phyloP scores from a whole-genome alignment of 92 coral and sea anemone genomes.

The Scolanthus callimorphus region DNA sequence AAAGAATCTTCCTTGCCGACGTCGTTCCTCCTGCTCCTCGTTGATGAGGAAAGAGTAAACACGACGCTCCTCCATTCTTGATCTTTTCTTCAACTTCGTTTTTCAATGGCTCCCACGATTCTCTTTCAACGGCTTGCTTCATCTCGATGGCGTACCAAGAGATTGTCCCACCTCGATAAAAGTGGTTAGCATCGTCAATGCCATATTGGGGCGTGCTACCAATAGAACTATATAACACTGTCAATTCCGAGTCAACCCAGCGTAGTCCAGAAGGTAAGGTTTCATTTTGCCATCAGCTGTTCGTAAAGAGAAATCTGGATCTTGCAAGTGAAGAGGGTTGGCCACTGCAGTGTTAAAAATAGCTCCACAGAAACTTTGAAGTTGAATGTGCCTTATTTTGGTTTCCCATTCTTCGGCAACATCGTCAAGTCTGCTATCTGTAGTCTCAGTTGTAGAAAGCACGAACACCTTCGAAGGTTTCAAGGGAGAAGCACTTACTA shows the following conservation, averaged over 20 bases:
- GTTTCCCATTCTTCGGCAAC: slow-evolving; percentile 55
- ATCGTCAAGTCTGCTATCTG: slow-evolving; percentile 27
- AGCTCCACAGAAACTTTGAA: slow-evolving; percentile 45
- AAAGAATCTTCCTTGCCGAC: slow-evolving; percentile 52
- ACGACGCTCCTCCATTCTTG: slow-evolving; percentile 32
- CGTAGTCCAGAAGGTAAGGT: slow-evolving; percentile 39
- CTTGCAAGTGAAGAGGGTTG: slow-evolving; percentile 20
- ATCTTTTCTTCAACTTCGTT: slow-evolving; percentile 17
- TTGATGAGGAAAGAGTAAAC: slow-evolving; percentile 34
- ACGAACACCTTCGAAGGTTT: slow-evolving; percentile 27
- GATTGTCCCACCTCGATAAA: slow-evolving; percentile 62
- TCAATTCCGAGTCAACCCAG: slow-evolving; percentile 54
- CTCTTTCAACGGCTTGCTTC: slow-evolving; percentile 56
- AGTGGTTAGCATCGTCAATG: slow-evolving; percentile 46
- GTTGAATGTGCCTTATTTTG: slow-evolving; percentile 8
- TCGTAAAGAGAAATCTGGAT: slow-evolving; percentile 58
- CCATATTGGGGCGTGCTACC: slow-evolving; percentile 51
- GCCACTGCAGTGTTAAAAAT: slow-evolving; percentile 27
- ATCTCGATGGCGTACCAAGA: slow-evolving; percentile 62
- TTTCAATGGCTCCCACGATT: slow-evolving; percentile 27
- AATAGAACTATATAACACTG: slow-evolving; percentile 33
- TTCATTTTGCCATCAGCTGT: slow-evolving; percentile 21
- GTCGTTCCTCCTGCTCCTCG: slow-evolving; percentile 79
- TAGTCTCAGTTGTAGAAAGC: slow-evolving; percentile 19
- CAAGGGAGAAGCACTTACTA: slow-evolving; percentile 17